Base-by-base conservation (phyloP, 2,797 vertebrate species). In the Alcedo quadribrachys region DNA sequence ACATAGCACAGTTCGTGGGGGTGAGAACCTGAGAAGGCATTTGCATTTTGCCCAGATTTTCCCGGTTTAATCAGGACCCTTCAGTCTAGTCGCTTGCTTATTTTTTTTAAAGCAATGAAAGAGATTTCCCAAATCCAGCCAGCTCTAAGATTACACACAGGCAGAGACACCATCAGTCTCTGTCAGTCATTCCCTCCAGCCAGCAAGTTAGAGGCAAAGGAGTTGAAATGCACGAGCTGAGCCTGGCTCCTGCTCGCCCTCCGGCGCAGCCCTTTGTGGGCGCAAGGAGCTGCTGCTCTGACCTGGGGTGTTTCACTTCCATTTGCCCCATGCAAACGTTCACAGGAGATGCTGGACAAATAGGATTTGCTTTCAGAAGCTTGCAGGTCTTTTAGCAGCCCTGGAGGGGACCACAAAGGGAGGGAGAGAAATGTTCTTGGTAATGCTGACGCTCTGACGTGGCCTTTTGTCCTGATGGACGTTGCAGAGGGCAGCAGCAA, bases 111-210 rank as follows among this genome's bases (percentile, higher is more conserved):
- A 93, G 96, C 92, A 94, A 84, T 88, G 91, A 94, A 95, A 93
- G 90, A 91, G 92, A 86, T 96, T 95, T 95, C 92, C 67, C 81
- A 96, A 95, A 96, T 96, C 96, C 96, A 62, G 75, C 51, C 8
- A 0, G 83, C 90, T 92, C 95, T 96, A 96, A 6, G 95, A 86
- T 96, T 96, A 96, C 96, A 95, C 61, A 10, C 91, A 73, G 65
- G 71, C 95, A 88, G 85, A 93, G 92, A 84, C 85, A 84, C 89
- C 96, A 96, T 81, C 92, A 95, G 96, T 88, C 88, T 95, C 93
- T 92, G 96, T 95, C 95, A 96, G 85, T 96, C 96, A 96, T 85
- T 90, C 25, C 8, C 83, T 53, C 57, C 0, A 4, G 37, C 70
- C 8, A 4, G 63, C 40, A 53, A 61, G 53, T 17, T 65, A 61